Evolutionary conservation across 2,888 invertebrate genomes (phyloP).

Genomic region (Drepana falcataria): DNA sequence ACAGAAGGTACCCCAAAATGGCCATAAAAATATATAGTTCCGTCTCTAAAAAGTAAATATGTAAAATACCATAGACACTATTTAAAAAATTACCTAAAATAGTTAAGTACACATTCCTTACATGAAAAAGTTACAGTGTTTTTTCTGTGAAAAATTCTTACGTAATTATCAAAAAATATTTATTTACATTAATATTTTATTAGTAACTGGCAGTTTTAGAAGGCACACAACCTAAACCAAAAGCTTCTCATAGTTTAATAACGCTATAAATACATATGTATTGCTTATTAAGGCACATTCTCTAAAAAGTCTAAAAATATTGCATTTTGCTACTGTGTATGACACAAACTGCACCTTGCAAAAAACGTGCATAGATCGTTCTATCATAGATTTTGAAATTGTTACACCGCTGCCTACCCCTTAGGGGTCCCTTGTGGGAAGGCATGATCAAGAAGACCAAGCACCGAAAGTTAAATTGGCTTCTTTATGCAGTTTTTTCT

Average conservation of each 20-base stretch:
- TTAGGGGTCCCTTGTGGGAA: too few species aligned
- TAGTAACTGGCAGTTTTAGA: slow-evolving; percentile 72
- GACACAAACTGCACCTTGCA: neutral
- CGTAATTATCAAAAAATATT: slow-evolving; percentile 14
- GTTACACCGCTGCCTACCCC: too few species aligned
- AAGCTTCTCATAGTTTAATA: neutral
- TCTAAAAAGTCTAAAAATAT: slow-evolving; percentile 5
- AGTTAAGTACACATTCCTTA: too few species aligned
- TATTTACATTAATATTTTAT: slow-evolving; percentile 39
- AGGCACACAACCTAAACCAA: slow-evolving; percentile 43
- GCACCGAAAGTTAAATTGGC: too few species aligned
- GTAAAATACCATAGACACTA: too few species aligned
- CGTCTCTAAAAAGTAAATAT: too few species aligned
- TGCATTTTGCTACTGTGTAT: neutral
- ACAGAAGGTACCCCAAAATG: too few species aligned
- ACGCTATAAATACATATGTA: slow-evolving; percentile 1
- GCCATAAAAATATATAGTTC: too few species aligned
- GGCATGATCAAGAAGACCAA: too few species aligned
- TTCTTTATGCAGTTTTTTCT: too few species aligned
- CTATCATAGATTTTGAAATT: neutral
- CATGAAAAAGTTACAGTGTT: too few species aligned
- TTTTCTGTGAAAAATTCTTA: slow-evolving; percentile 52
- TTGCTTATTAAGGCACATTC: slow-evolving; percentile 5
- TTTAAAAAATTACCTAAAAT: too few species aligned
- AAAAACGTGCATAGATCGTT: neutral